phyloP scores from a whole-genome alignment of 2,113 vertebrate species.

The Forbesichthys agassizii region DNA sequence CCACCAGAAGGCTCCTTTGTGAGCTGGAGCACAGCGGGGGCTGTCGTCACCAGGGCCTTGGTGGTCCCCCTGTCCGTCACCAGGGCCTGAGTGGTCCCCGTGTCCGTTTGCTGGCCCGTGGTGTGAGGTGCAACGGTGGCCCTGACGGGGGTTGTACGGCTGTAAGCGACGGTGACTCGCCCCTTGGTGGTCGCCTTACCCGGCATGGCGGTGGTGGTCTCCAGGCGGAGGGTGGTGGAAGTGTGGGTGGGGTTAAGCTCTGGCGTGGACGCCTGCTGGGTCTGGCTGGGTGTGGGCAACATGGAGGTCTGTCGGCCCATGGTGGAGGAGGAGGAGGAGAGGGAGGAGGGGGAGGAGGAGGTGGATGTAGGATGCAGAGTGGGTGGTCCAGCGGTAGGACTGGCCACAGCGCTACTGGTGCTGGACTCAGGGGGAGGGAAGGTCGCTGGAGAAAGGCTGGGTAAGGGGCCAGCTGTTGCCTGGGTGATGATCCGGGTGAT shows the following conservation, averaged over 20 bases:
- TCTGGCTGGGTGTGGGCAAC: conserved; percentile 20
- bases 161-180: conserved; percentile 41
- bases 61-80: conserved; percentile 28
- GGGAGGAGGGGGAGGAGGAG: conserved; percentile 36
- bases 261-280: conserved; percentile 36
- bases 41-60: conserved; percentile 34
- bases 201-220: conserved; percentile 53
- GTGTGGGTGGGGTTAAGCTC: conserved; percentile 26
- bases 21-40: conserved; percentile 15
- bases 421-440: conserved; percentile 28
- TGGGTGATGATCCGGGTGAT: not conserved
- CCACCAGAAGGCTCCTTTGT: conserved; percentile 23
- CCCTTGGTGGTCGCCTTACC: conserved; percentile 28
- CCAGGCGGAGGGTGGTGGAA: conserved; percentile 41
- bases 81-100: conserved; percentile 30
- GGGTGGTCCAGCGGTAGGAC: conserved; percentile 16
- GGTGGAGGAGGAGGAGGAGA: conserved; percentile 37
- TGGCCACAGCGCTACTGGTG: conserved; percentile 27
- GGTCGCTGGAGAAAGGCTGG: conserved; percentile 10
- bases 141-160: conserved; percentile 34
- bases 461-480: conserved; percentile 4
- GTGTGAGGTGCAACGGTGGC: conserved; percentile 47
- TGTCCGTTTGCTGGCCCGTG: conserved; percentile 35
- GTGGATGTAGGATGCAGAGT: conserved; percentile 11
- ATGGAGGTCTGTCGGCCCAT: conserved; percentile 32